Conservation (phyloP, 2,113 vertebrate genomes). For the Arothron firmamentum region DNA sequence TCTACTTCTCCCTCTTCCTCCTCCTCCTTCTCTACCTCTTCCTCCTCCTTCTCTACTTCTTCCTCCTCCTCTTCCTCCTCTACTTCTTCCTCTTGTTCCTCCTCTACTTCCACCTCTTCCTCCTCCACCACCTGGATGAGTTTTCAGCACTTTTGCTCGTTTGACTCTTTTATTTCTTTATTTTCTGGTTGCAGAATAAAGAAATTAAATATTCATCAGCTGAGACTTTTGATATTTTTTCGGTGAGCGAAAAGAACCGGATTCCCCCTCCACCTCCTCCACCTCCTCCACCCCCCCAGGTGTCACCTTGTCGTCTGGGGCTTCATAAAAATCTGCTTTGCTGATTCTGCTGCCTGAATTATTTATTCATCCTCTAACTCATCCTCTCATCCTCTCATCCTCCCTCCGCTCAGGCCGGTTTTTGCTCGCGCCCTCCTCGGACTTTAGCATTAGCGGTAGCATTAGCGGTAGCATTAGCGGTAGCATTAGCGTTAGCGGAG, state of each 20-base stretch:
- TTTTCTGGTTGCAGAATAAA: background rate
- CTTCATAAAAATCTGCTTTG: conserved; percentile 43
- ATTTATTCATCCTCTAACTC: conserved; percentile 51
- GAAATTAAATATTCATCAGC: conserved; percentile 3
- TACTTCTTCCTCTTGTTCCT: too few species aligned
- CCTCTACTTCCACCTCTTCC: too few species aligned
- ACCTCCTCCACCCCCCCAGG: conserved; percentile 12
- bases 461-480: too few species aligned
- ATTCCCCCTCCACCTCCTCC: background rate
- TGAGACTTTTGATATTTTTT: background rate
- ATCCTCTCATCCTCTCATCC: conserved; percentile 37
- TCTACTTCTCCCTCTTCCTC: too few species aligned
- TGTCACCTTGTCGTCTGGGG: conserved; percentile 53
- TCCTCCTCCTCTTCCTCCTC: too few species aligned
- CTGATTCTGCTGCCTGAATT: conserved; percentile 56
- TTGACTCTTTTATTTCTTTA: background rate
- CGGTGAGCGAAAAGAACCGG: background rate
- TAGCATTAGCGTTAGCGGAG: too few species aligned
- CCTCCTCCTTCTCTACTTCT: too few species aligned
- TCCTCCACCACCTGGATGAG: too few species aligned
- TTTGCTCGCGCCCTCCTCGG: too few species aligned
- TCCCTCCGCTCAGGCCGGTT: background rate
- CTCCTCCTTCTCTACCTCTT: too few species aligned
- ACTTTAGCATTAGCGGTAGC: background rate
- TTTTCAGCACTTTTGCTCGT: background rate